Evolutionary conservation across 2,888 invertebrate species (phyloP), one percentile per base, ranked within the genome.

Genomic region (Cephus pygmeus): DNA sequence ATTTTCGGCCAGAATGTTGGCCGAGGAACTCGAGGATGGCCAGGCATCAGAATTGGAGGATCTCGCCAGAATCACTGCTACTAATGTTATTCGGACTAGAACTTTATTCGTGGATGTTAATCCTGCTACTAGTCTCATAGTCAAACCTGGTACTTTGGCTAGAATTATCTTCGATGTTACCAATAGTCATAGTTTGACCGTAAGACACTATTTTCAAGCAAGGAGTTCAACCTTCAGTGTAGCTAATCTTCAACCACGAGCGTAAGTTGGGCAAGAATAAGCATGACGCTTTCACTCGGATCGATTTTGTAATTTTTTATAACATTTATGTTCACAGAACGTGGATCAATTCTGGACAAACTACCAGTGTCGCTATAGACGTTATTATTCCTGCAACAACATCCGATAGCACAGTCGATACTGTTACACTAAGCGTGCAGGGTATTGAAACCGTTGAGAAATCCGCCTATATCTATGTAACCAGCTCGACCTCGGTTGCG

Each of bases 91-190:
- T 30, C 81, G 81, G 3, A 83, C 78, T 33, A 83, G 85, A 73
- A 75, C 79, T 34, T 81, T 87, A 6, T 73, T 79, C 77, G 82
- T 91, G 15, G 89, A 91, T 56, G 76, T 91, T 1, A 87, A 87
- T 73, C 79, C 85, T 4, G 86, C 85, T 0, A 87, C 88, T 0
- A 87, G 85, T 77, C 83, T 91, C 15, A 82, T 89, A 4, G 88
- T 85, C 3, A 81, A 79, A 31, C 88, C 91, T 23, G 89, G 89
- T 31, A 83, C 84, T 4, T 34, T 56, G 56, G 30, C 75, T 68
- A 84, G 85, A 91, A 86, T 96, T n/a, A 93, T 94, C 80, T 96
- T 95, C 86, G 95, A 96, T 90, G 94, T 96, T 0, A 95, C 94
- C 0, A 96, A 96, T 90, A 94, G 94, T 69, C 90, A 93, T 93